Percentiles rank a stretch among this genome's conserved stretches.
Conservation (phyloP, 53 echinoderm and acorn worm genomes). For the Astropecten irregularis region DNA sequence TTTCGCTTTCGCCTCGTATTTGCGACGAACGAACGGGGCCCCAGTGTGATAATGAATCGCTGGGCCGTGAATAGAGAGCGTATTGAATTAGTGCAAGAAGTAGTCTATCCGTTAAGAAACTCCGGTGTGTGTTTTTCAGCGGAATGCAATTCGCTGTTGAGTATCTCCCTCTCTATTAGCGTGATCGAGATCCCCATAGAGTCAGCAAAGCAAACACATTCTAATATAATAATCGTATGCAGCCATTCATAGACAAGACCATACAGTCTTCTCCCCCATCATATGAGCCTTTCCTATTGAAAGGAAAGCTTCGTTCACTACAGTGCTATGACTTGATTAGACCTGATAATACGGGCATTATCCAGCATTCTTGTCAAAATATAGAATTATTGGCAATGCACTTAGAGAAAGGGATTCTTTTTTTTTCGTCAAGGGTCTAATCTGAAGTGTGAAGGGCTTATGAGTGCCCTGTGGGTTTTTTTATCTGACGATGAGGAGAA, state of each 20-base stretch:
- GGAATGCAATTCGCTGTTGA: neutral
- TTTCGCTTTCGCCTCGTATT: neutral
- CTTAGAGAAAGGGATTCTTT: no score
- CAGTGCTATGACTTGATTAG: no score
- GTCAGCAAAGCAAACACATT: neutral
- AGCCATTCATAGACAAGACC: neutral
- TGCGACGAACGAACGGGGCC: no score
- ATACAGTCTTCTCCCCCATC: neutral
- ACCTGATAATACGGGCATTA: no score
- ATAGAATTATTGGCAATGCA: no score
- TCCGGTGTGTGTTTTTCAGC: constrained; percentile 47
- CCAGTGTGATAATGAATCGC: constrained; percentile 20
- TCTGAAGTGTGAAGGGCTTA: no score
- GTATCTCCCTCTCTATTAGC: constrained; percentile 27
- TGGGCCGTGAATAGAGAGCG: neutral
- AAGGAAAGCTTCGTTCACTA: neutral
- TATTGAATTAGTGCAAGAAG: constrained; percentile 36
- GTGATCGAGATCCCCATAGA: neutral
- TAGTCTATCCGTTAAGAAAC: constrained; percentile 43
- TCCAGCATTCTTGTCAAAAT: no score
- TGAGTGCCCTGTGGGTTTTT: no score
- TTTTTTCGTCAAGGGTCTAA: no score
- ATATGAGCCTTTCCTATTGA: neutral
- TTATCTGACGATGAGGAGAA: no score
- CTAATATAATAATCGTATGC: neutral